A percentile compares a stretch with the other conserved stretches of the same genome.
Conservation (phyloP, 1,140 invertebrate species). For the Armadillidium nasatum region DNA sequence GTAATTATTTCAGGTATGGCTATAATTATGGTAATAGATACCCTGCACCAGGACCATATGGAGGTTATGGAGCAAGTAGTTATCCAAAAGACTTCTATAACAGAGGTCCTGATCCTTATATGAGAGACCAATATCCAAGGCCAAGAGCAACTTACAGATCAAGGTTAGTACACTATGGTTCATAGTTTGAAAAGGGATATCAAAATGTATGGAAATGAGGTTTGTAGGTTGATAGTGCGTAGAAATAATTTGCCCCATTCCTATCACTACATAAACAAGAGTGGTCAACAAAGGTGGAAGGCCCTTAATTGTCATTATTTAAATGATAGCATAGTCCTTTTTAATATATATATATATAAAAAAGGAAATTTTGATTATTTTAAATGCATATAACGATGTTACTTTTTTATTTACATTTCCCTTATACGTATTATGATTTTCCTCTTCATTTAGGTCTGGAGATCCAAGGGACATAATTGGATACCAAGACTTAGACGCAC, state of each 20-base stretch:
- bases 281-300: too few relatives aligned
- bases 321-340: too few relatives aligned
- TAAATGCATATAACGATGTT: too few relatives aligned
- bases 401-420: too few relatives aligned
- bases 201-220: not conserved
- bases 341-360: not conserved
- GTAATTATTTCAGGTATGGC: constrained; percentile 14
- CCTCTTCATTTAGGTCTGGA: constrained; percentile 43
- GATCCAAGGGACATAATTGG: constrained; percentile 65
- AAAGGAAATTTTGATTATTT: too few relatives aligned
- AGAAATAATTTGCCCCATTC: not conserved
- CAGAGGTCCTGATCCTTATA: constrained; percentile 19
- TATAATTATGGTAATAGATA: constrained; percentile 22
- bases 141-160: constrained; percentile 35
- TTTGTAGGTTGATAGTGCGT: not conserved
- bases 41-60: not conserved
- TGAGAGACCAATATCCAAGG: constrained; percentile 53
- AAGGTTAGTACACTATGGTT: constrained; percentile 43
- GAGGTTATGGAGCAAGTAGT: constrained; percentile 50
- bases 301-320: too few relatives aligned
- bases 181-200: not conserved
- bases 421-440: too few relatives aligned
- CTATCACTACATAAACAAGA: too few relatives aligned
- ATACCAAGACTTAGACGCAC: constrained; percentile 79
- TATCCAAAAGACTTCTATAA: constrained; percentile 48